Percentiles rank a stretch among this genome's conserved stretches.
Conservation (phyloP, 2,888 invertebrate species). For the Tortrix viridana region DNA sequence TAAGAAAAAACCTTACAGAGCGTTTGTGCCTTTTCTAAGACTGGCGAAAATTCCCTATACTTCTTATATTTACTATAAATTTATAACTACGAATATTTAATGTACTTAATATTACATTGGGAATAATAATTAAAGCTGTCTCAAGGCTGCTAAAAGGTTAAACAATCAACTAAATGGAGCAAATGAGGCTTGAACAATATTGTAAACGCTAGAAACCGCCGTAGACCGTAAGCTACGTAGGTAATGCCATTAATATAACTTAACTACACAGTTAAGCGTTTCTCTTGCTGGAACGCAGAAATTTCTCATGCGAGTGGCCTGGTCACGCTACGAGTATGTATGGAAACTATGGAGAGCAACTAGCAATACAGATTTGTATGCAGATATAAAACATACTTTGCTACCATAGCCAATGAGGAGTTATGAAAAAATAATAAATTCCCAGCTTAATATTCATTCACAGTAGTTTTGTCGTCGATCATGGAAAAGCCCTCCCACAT, state of each 20-base stretch:
- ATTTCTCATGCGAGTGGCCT: conserved; percentile 60
- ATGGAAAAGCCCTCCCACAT: too few species aligned
- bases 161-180: conserved; percentile 15
- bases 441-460: background rate
- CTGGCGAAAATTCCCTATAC: too few species aligned
- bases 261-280: conserved; percentile 49
- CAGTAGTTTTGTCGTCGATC: background rate
- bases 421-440: background rate
- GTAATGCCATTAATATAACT: conserved; percentile 37
- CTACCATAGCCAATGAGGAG: conserved; percentile 4
- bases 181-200: conserved; percentile 23
- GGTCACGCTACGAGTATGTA: conserved; percentile 55
- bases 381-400: conserved; percentile 6
- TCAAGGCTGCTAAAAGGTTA: conserved; percentile 22
- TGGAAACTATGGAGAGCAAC: conserved; percentile 57
- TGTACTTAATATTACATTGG: conserved; percentile 13
- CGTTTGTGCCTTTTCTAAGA: too few species aligned
- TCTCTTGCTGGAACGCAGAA: conserved; percentile 61
- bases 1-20: too few species aligned
- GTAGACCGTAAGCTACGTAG: conserved; percentile 10
- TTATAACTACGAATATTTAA: background rate
- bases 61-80: too few species aligned
- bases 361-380: conserved; percentile 31
- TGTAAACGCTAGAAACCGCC: conserved; percentile 18
- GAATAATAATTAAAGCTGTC: conserved; percentile 6